Evolutionary conservation across 1,140 invertebrate species (phyloP), one percentile per base, ranked within the genome.

Genomic region (Latrodectus geometricus): DNA sequence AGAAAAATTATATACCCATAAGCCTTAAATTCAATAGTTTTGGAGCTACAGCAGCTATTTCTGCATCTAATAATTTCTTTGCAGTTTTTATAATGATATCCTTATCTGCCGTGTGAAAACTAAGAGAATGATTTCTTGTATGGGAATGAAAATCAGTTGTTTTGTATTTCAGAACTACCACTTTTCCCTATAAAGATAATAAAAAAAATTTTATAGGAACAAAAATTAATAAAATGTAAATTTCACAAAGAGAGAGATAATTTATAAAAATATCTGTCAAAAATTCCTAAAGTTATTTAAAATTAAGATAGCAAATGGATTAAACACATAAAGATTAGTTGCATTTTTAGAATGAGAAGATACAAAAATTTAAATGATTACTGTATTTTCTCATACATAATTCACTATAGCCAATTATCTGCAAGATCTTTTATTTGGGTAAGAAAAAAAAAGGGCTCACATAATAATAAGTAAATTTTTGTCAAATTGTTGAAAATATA

Each of bases 101-200:
- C 8, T 82, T 54, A 85, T 92, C 90, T 81, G 88, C 82, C 9
- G 92, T 93, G 77, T 90, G 89, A 17, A 89, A 86, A 15, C 89
- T 66, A 20, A 93, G 79, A 49, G 91, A 91, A 54, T 90, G 89
- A 8, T 91, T 90, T 70, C 92, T 89, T 3, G 92, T 93, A 76
- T 90, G 91, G 0, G 92, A 90, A 75, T 92, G 90, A 89, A 93
- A 93, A 65, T 91, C 89, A 7, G 90, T 90, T 4, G 92, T 92
- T 89, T 93, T 93, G 17, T 93, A 88, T 89, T 93, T 93, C 0
- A 93, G 87, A 2, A 92, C 91, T n/a, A 93, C 91, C n/a, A 91
- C 90, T 88, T 91, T 91, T 1, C 92, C 92, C 90, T 91, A 88
- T n/a, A n/a, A n/a, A 89, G 81, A 54, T 66, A 68, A 69, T 75